Conservation (phyloP, 1,140 invertebrate genomes). For the Aphelenchoides fujianensis region DNA sequence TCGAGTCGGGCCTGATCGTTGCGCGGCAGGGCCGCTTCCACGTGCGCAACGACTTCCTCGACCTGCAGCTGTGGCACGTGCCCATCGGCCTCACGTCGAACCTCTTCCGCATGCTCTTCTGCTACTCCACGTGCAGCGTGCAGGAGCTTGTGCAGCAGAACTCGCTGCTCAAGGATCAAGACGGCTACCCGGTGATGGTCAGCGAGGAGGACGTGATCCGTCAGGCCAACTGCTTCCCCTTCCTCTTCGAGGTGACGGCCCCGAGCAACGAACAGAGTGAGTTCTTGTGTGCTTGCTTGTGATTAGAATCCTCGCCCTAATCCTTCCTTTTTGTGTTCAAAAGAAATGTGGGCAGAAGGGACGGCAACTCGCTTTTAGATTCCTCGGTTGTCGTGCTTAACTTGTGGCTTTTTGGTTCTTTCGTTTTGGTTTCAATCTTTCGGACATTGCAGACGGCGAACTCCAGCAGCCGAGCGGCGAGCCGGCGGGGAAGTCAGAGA, state of each 20-base stretch:
- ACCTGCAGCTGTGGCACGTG: background rate
- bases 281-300: too few relatives aligned
- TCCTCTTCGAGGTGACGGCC: constrained; percentile 11
- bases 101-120: background rate
- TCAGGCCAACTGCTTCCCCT: constrained; percentile 6
- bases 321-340: too few relatives aligned
- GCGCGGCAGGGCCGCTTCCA: background rate
- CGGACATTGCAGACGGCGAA: too few relatives aligned
- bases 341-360: too few relatives aligned
- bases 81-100: constrained; percentile 12
- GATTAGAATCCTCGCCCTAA: too few relatives aligned
- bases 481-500: too few relatives aligned
- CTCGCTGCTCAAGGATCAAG: background rate
- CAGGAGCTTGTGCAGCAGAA: background rate
- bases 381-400: too few relatives aligned
- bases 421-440: too few relatives aligned
- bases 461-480: too few relatives aligned
- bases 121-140: background rate
- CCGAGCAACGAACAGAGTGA: background rate
- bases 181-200: background rate
- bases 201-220: constrained; percentile 3
- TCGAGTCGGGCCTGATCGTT: background rate
- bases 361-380: too few relatives aligned
- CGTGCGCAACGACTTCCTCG: background rate
- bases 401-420: too few relatives aligned